Evolutionary conservation across 2,888 invertebrate species (phyloP).

Genomic region (Chromoteleia sp.): DNA sequence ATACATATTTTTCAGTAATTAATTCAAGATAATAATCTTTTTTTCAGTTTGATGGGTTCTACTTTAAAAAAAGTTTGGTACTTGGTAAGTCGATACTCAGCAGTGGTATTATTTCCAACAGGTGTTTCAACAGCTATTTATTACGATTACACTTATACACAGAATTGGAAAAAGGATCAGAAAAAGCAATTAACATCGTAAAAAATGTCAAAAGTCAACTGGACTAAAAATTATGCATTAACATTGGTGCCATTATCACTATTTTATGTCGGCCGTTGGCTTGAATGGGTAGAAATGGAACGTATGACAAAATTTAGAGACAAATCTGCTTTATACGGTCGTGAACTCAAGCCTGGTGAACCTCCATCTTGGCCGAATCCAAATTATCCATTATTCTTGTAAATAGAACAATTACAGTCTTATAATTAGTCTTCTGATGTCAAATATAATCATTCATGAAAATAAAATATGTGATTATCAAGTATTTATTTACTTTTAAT

Average conservation of each 20-base stretch:
- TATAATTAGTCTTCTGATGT: too few relatives aligned
- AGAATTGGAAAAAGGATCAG: conserved; percentile 23
- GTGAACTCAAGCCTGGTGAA: conserved; percentile 88
- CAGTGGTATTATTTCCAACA: conserved; percentile 35
- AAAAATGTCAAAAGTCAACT: conserved; percentile 76
- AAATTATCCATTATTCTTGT: conserved; percentile 41
- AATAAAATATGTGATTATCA: conserved; percentile 33
- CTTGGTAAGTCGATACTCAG: conserved; percentile 18
- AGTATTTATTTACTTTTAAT: conserved; percentile 3
- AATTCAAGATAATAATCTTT: too few relatives aligned
- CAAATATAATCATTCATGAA: too few relatives aligned
- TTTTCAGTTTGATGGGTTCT: conserved; percentile 20
- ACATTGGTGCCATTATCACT: conserved; percentile 87
- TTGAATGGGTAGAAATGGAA: conserved; percentile 90
- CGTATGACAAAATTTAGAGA: conserved; percentile 91
- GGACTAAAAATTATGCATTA: conserved; percentile 86
- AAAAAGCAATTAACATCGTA: conserved; percentile 70
- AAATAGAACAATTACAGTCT: too few relatives aligned
- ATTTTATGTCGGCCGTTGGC: conserved; percentile 87
- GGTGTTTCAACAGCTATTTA: not conserved
- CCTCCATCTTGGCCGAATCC: conserved; percentile 90
- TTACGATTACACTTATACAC: too few relatives aligned
- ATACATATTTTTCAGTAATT: too few relatives aligned
- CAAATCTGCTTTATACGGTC: conserved; percentile 91
- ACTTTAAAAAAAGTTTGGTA: conserved; percentile 8